phyloP scores from a whole-genome alignment of 2,797 vertebrate species.

The Nasua narica region DNA sequence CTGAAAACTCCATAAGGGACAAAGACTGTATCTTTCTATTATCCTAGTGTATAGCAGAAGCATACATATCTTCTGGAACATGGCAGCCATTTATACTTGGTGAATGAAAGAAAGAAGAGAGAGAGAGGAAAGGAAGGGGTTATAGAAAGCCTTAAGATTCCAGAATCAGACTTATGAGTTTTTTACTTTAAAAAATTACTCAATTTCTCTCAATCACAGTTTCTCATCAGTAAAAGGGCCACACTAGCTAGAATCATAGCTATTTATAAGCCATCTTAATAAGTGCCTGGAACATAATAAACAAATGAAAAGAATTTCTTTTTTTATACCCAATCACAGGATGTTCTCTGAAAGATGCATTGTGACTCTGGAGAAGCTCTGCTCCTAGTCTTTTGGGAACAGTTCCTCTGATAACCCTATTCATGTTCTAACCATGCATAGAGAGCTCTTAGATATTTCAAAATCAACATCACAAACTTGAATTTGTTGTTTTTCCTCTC shows the following conservation, averaged over 20 bases:
- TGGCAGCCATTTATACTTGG: background rate
- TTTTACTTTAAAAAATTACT: background rate
- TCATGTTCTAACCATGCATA: background rate
- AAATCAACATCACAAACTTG: background rate
- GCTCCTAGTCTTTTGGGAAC: background rate
- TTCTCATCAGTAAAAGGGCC: background rate
- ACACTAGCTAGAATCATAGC: background rate
- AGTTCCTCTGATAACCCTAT: background rate
- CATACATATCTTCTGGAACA: background rate
- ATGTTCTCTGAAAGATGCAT: background rate
- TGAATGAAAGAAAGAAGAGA: background rate
- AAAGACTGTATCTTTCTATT: background rate
- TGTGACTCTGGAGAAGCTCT: background rate
- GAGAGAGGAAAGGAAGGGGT: background rate
- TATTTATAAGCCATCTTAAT: background rate
- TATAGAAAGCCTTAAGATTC: background rate
- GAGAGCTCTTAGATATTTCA: background rate
- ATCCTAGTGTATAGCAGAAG: background rate
- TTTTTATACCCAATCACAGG: background rate
- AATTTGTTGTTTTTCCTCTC: background rate
- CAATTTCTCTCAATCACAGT: background rate
- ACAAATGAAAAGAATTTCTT: background rate
- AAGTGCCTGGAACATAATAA: background rate
- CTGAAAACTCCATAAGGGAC: background rate
- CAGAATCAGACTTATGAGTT: background rate